phyloP scores from a whole-genome alignment of 2,888 invertebrate genomes.

The Minunthozetes semirufus region DNA sequence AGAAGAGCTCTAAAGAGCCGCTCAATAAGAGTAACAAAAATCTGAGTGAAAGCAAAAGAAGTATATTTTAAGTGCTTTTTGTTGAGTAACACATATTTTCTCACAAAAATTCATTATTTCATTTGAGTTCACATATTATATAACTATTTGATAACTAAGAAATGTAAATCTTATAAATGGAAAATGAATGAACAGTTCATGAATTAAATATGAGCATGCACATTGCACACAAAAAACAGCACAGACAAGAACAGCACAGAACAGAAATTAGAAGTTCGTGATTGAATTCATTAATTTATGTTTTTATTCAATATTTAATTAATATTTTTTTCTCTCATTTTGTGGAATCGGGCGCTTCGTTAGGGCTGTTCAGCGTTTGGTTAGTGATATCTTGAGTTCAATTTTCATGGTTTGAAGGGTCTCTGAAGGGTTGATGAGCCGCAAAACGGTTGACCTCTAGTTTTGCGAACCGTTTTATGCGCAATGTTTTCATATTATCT shows the following conservation, averaged over 20 bases:
- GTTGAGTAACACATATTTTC: not conserved
- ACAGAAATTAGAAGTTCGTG: slow-evolving; percentile 1
- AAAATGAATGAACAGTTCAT: not conserved
- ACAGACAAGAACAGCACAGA: not conserved
- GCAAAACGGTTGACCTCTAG: slow-evolving; percentile 17
- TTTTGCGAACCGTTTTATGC: not conserved
- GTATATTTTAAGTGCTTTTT: not conserved
- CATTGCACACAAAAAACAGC: not conserved
- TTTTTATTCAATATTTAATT: slow-evolving; percentile 18
- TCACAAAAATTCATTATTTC: too few species aligned
- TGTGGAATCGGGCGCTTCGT: not conserved
- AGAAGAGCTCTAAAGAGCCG: not conserved
- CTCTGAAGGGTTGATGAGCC: slow-evolving; percentile 13
- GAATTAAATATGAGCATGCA: not conserved
- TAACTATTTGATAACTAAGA: too few species aligned
- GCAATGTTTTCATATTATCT: slow-evolving; percentile 17
- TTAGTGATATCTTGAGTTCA: not conserved
- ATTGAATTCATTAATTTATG: slow-evolving; percentile 12
- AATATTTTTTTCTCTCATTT: slow-evolving; percentile 2
- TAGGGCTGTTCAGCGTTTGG: not conserved
- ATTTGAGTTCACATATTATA: too few species aligned
- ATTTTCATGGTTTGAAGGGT: not conserved
- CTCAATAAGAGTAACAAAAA: not conserved
- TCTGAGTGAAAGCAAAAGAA: not conserved
- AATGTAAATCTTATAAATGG: too few species aligned